Evolutionary conservation across 1,140 invertebrate genomes (phyloP).

Genomic region (Neocloeon triangulifer): DNA sequence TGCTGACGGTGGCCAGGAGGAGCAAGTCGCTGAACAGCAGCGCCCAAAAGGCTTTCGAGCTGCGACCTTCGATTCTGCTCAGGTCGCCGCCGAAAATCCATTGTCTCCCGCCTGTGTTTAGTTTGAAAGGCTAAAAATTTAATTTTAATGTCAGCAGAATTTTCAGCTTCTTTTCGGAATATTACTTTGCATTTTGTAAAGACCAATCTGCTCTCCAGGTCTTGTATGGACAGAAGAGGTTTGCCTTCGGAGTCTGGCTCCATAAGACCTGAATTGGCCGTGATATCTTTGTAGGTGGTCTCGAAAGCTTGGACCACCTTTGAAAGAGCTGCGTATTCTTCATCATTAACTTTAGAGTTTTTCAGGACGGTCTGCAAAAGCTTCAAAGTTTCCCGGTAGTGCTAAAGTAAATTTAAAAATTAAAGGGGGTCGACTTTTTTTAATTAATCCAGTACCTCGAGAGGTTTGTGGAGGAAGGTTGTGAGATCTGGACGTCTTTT

Average conservation of each 20-base stretch:
- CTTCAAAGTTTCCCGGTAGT: conserved; percentile 36
- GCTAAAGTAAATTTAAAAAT: conserved; percentile 12
- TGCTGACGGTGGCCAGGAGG: conserved; percentile 59
- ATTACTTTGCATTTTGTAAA: conserved; percentile 62
- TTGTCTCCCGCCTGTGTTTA: conserved; percentile 55
- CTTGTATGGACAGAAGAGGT: conserved; percentile 52
- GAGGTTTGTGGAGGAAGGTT: conserved; percentile 49
- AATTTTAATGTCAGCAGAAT: no score
- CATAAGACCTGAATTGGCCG: conserved; percentile 56
- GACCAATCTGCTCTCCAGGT: conserved; percentile 58
- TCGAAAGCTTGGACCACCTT: conserved; percentile 21
- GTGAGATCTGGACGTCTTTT: conserved; percentile 57
- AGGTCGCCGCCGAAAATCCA: conserved; percentile 73
- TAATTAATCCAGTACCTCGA: conserved; percentile 34
- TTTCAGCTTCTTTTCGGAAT: neutral
- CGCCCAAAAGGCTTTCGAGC: conserved; percentile 58
- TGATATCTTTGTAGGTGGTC: conserved; percentile 46
- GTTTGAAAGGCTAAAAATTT: conserved; percentile 51
- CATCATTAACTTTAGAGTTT: conserved; percentile 18
- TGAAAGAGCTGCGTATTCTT: conserved; percentile 19
- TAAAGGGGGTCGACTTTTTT: no score
- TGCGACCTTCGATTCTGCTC: conserved; percentile 54
- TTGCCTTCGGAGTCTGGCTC: conserved; percentile 56
- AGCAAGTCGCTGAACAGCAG: conserved; percentile 60
- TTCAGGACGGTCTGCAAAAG: conserved; percentile 22